Base-by-base conservation (phyloP, 2,113 vertebrate species). In the Phaethornis superciliosus region DNA sequence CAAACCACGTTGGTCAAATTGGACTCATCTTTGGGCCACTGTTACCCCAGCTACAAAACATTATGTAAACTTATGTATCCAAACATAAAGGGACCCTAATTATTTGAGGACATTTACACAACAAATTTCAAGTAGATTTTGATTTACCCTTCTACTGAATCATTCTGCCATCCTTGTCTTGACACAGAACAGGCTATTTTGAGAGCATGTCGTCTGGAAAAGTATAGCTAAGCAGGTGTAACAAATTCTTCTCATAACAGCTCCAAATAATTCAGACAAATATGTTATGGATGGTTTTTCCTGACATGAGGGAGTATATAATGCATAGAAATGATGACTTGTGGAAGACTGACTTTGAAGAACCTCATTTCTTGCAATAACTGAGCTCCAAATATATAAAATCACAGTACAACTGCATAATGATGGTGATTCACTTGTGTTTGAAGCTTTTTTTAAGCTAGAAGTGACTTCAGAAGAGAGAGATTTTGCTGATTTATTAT, bases 181-280 rank as follows among this genome's bases (percentile, higher is more conserved):
- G 5, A 62, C 37, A 69, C 17, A 82, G 60, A 85, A 72, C 58
- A 93, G 67, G 32, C 67, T 80, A 85, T 85, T 94, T 90, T 79
- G 85, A 74, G 82, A 94, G 68, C 63, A 74, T 88, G 81, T 91
- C 82, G 79, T 82, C 64, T 94, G 63, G 59, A 90, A 94, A 96
- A 82, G 27, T 63, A 69, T 89, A 77, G 37, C 76, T 91, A 58
- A 88, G 90, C 75, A 93, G 63, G 52, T 91, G 33, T 74, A 88
- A 82, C 60, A 55, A 90, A 67, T 83, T 93, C 23, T 81, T 90
- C 76, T 88, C 55, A 10, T 70, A 76, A 93, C 69, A 59, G 33
- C 32, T 85, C 63, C 42, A 74, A 77, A 74, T 96, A 90, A 94
- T 88, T 94, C 71, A 90, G 71, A 91, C 60, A 90, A 74, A 83